Evolutionary conservation across 53 echinoderm and acorn worm genomes (phyloP), one percentile per base, ranked within the genome.

Genomic region (Stichopus horrens): DNA sequence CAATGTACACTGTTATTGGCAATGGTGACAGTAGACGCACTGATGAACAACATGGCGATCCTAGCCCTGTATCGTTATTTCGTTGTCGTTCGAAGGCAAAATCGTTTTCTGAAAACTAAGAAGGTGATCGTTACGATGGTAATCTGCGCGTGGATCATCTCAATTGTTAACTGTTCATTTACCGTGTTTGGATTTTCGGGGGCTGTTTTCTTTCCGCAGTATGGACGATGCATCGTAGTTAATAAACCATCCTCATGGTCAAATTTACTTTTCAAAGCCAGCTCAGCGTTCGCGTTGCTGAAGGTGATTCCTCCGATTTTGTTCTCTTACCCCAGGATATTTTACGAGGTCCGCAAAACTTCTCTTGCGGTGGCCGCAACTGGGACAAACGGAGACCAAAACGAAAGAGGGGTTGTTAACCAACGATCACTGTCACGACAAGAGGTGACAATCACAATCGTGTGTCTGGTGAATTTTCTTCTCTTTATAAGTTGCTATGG

Each of bases 1-100:
- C 21, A 58, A 19, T n/a, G 58, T 18, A 83, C 58, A 6, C 57
- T 83, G 9, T 0, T 83, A 8, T 23, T 83, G 18, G 57, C 83
- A 9, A 14, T 83, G 8, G 58, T 83, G 5, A 83, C 83, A 4
- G 83, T 83, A 5, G 65, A 83, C 63, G 59, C 21, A 5, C 57
- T 83, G 8, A 57, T 83, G 7, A 83, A 83, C 83, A 83, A 83
- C 59, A 83, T 83, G 83, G 63, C 63, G 5, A 1, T 83, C 21
- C 23, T 83, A 37, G 83, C 83, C 4, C 56, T 85, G 51, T 85
- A 85, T 65, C 85, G 85, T 0, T 85, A 85, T 65, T 85, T 85
- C 14, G 85, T 85, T 0, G 71, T 85, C 51, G 85, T 85, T 59
- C 60, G 85, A 11, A 51, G 85, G 23, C 23, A 37, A 6, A 85